Conservation (phyloP, 1,140 invertebrate species). For the Dryas iulia region DNA sequence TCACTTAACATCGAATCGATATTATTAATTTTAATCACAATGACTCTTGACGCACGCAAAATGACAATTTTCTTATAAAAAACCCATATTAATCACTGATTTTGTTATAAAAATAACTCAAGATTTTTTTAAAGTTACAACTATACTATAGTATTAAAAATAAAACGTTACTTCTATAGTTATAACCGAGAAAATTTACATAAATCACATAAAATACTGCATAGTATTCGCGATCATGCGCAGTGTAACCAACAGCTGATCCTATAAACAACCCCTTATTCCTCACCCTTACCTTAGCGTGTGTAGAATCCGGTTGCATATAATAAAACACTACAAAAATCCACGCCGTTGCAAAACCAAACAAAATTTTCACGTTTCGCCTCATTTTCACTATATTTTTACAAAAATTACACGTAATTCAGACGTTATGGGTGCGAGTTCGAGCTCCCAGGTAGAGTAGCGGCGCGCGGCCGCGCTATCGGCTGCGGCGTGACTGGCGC, state of each 20-base stretch:
- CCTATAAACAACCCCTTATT: slow-evolving; percentile 43
- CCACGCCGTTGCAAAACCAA: slow-evolving; percentile 62
- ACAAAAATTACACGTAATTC: no score
- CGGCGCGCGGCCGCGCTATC: slow-evolving; percentile 69
- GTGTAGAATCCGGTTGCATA: slow-evolving; percentile 63
- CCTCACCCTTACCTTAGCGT: slow-evolving; percentile 54
- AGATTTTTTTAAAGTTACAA: no score
- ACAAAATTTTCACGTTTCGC: slow-evolving; percentile 69
- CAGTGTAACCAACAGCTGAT: slow-evolving; percentile 64
- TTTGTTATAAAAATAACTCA: neutral
- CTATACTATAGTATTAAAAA: no score
- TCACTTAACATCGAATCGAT: neutral
- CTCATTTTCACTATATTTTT: slow-evolving; percentile 67
- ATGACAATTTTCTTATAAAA: neutral
- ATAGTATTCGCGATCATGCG: slow-evolving; percentile 44
- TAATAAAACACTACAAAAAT: slow-evolving; percentile 70
- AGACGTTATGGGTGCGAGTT: no score
- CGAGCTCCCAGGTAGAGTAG: no score
- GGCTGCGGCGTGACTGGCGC: slow-evolving; percentile 62
- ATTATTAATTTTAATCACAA: neutral
- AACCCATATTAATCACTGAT: neutral
- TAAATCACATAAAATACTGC: slow-evolving; percentile 15
- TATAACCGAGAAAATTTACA: neutral
- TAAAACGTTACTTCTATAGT: no score
- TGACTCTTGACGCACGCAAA: neutral